Evolutionary conservation across 2,113 vertebrate species (phyloP), one percentile per base, ranked within the genome.

Genomic region (Siniperca chuatsi): DNA sequence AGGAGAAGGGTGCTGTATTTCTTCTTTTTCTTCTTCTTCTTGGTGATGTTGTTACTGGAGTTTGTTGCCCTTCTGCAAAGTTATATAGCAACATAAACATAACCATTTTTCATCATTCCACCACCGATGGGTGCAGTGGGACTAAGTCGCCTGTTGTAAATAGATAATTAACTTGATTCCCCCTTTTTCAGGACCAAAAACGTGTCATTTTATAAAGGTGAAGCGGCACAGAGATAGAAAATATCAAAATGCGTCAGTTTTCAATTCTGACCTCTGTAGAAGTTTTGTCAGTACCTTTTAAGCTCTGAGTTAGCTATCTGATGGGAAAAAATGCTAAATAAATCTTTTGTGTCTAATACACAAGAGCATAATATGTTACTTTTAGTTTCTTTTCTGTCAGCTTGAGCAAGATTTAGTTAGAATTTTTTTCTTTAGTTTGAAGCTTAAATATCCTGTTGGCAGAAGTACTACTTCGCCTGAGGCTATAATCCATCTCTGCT

Each of bases 391-490:
- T 64, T 73, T 67, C 55, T 37, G 40, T 54, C 64, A 23, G 25
- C 62, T 33, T 62, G 3, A 68, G 33, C 6, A 33, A 42, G 33
- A 72, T 84, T 74, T 44, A 33, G 8, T 48, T 71, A 64, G 46
- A 79, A 69, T 79, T 44, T 1, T 55, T 81, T 54, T 46, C 29
- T 81, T 80, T 82, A 60, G 67, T 83, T 44, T 73, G 44, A 82
- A 57, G 52, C 72, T 80, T 79, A 77, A 78, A 80, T 78, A 78
- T 78, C 25, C 35, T 55, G 35, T 82, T 79, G 75, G 78, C 69
- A 55, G 78, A 81, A 65, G 52, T 57, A 44, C 6, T 4, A 37
- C 52, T 69, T 58, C 2, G 7, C 82, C 48, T 67, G 23, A 64
- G 44, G 57, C 70, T 54, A 33, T 81, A 79, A 89, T 73, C 77